A percentile compares a stretch with the other conserved stretches of the same genome.
Conservation (phyloP, 1,140 invertebrate genomes). For the Drosophila virilis region DNA sequence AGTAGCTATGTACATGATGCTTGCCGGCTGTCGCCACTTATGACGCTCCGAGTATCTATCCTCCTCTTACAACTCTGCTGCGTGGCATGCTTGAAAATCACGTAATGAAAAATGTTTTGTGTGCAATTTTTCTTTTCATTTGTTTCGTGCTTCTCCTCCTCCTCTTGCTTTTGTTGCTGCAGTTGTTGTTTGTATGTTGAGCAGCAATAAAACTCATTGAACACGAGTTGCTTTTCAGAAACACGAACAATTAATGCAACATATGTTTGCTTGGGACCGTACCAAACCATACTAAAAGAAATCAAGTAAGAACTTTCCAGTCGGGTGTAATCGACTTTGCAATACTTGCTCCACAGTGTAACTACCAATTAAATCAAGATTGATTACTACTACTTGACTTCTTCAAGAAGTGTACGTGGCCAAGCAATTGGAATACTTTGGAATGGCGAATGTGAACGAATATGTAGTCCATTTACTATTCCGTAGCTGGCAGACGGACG, state of each 20-base stretch:
- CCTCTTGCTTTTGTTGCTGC: constrained; percentile 36
- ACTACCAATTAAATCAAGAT: not conserved
- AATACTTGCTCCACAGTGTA: not conserved
- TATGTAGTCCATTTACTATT: too few species aligned
- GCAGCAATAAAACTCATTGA: constrained; percentile 82
- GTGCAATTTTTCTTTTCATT: constrained; percentile 81
- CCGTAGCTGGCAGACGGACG: too few species aligned
- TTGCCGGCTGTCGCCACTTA: constrained; percentile 80
- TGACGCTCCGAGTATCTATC: constrained; percentile 24
- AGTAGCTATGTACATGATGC: constrained; percentile 73
- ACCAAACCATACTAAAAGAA: constrained; percentile 25
- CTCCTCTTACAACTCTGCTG: not conserved
- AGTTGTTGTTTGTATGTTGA: constrained; percentile 77
- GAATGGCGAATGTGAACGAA: too few species aligned
- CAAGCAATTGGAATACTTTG: too few species aligned
- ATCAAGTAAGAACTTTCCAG: not conserved
- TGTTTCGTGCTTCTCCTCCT: constrained; percentile 58
- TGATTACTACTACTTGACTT: not conserved
- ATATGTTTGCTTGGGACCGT: constrained; percentile 66
- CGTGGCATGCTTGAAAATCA: constrained; percentile 75
- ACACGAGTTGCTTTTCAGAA: constrained; percentile 79
- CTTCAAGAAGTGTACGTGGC: too few species aligned
- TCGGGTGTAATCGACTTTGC: not conserved
- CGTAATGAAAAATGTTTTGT: constrained; percentile 82
- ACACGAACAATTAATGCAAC: constrained; percentile 82